These are phyloP conservation scores for Dioctria linearis DNA, from an alignment of 2,888 invertebrate genomes.

Conservation along the genomic window DNA sequence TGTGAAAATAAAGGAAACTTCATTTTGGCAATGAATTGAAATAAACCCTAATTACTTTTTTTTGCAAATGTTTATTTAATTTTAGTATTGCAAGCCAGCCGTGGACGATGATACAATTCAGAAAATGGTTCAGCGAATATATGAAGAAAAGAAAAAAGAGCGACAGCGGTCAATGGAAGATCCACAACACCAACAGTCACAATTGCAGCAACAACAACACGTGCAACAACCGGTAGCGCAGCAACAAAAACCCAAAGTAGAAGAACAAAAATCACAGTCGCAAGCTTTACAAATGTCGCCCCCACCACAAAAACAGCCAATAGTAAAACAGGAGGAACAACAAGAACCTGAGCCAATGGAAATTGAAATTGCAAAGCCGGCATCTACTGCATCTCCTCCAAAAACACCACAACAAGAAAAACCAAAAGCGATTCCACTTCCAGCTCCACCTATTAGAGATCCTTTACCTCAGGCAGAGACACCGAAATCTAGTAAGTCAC, in stretches of 20 bases:
- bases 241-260: conserved; percentile 43
- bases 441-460: conserved; percentile 48
- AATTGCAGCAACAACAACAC: conserved; percentile 64
- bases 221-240: conserved; percentile 63
- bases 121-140: conserved; percentile 90
- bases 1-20: too few relatives aligned
- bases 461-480: conserved; percentile 48
- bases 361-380: conserved; percentile 67
- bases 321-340: conserved; percentile 8
- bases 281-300: conserved; percentile 32
- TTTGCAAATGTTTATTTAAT: neutral
- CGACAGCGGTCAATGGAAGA: conserved; percentile 76
- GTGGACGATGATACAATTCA: conserved; percentile 95
- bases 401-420: conserved; percentile 61
- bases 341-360: conserved; percentile 64
- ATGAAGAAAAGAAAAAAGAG: conserved; percentile 82
- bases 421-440: conserved; percentile 46
- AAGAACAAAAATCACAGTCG: conserved; percentile 11
- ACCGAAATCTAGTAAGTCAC: conserved; percentile 54
- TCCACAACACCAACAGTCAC: conserved; percentile 66
- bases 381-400: conserved; percentile 63
- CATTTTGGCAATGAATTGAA: neutral
- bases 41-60: neutral
- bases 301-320: conserved; percentile 56
- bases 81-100: conserved; percentile 87